phyloP scores from a whole-genome alignment of 2,888 invertebrate genomes.

The Patella depressa region DNA sequence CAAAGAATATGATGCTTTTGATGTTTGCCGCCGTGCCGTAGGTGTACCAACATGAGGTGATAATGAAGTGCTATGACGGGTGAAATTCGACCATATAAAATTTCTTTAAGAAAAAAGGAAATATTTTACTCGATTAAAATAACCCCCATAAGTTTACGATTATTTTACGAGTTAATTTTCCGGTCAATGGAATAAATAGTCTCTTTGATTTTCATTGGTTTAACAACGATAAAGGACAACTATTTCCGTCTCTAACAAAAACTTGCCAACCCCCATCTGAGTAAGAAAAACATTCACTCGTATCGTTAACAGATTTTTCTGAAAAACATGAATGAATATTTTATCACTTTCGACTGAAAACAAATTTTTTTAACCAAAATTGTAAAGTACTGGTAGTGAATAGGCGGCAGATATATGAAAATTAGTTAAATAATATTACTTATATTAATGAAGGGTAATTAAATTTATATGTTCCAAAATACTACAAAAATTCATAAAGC shows the following conservation, averaged over 20 bases:
- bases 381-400: no score
- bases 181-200: slow-evolving; percentile 1
- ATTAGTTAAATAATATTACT: no score
- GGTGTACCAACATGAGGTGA: slow-evolving; percentile 9
- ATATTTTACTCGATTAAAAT: slow-evolving; percentile 8
- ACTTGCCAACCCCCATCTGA: no score
- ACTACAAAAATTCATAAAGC: no score
- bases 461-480: no score
- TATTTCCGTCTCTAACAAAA: not conserved
- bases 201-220: slow-evolving; percentile 9
- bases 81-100: slow-evolving; percentile 7
- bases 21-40: not conserved
- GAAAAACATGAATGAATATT: no score
- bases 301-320: no score
- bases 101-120: slow-evolving; percentile 11
- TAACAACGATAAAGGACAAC: not conserved
- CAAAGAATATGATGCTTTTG: not conserved
- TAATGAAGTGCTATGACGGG: slow-evolving; percentile 13
- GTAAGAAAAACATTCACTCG: no score
- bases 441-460: no score
- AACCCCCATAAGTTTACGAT: slow-evolving; percentile 7
- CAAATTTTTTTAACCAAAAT: no score
- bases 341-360: no score
- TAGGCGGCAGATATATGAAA: no score
- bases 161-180: slow-evolving; percentile 10